Base-by-base conservation (phyloP, 1,140 invertebrate genomes). In the Eciton burchellii region DNA sequence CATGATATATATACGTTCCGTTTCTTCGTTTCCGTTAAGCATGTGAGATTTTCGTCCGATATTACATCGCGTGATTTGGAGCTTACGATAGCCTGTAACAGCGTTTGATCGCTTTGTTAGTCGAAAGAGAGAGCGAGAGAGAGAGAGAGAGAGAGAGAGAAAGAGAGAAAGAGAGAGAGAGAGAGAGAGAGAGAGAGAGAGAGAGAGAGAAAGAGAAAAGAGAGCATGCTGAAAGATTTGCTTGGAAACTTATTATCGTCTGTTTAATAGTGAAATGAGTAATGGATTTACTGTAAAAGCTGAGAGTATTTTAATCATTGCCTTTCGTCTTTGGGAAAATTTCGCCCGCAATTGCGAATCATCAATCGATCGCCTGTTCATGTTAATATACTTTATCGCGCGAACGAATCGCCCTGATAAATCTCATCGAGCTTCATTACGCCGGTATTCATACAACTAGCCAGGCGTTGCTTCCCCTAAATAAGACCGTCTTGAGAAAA, bases 401-500 rank as follows among this genome's bases (percentile, higher is more conserved):
- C 43, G 3, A 43, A 5, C 12, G 19, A 16, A 68, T 77, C 16
- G 11, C 19, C 14, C 49, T 77, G 73, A 77, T 56, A 65, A 76
- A 66, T 63, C 41, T n/a, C 3, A 26, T 11, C 41, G 26, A 29
- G 21, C 72, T 76, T 49, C 41, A n/a, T 76, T 43, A 26, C 59
- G 43, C 43, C 54, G 35, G 70, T 63, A 24, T 65, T 65, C 41
- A 76, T 63, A n/a, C n/a, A 76, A 76, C 60, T 43, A 76, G 72
- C 29, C 72, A 43, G 43, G 59, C 60, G 60, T 76, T 35, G 35
- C 45, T 11, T 63, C 14, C 41, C 52, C 57, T 62, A 70, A 83
- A 84, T 83, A 76, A n/a, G 73, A 84, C 70, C 47, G 81, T 84
- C 60, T 54, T n/a, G 35, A 66, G 6, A 35, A 19, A 70, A 71